Conservation (phyloP, 2,113 vertebrate species). For the Peucedramus taeniatus region DNA sequence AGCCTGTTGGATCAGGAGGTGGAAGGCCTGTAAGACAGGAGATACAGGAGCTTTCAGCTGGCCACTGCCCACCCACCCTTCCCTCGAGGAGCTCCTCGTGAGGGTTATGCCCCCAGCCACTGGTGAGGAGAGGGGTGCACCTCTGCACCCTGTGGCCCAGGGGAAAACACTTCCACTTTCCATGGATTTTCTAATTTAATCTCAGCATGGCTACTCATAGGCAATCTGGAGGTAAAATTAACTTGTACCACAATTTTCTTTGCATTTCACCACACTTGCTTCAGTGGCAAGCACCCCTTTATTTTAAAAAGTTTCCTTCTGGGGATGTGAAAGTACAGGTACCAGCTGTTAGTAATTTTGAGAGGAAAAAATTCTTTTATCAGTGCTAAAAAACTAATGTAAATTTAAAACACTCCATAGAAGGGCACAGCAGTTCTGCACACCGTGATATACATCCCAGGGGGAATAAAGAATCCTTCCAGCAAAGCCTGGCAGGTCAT, state of each 20-base stretch:
- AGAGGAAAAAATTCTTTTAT: neutral
- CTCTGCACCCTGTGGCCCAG: neutral
- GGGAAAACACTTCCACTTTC: neutral
- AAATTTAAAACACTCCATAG: neutral
- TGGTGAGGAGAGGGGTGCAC: neutral
- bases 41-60: neutral
- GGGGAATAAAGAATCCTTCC: neutral
- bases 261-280: neutral
- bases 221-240: neutral
- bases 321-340: neutral
- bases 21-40: neutral
- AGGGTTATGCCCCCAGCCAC: neutral
- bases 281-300: neutral
- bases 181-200: neutral
- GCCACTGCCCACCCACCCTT: neutral
- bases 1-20: neutral
- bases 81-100: accelerated
- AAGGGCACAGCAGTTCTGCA: neutral
- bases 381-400: neutral
- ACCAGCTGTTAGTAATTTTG: neutral
- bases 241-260: neutral
- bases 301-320: neutral
- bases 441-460: neutral
- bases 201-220: neutral
- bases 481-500: neutral